phyloP scores from a whole-genome alignment of 2,797 vertebrate genomes.

The Cheirogaleus major region DNA sequence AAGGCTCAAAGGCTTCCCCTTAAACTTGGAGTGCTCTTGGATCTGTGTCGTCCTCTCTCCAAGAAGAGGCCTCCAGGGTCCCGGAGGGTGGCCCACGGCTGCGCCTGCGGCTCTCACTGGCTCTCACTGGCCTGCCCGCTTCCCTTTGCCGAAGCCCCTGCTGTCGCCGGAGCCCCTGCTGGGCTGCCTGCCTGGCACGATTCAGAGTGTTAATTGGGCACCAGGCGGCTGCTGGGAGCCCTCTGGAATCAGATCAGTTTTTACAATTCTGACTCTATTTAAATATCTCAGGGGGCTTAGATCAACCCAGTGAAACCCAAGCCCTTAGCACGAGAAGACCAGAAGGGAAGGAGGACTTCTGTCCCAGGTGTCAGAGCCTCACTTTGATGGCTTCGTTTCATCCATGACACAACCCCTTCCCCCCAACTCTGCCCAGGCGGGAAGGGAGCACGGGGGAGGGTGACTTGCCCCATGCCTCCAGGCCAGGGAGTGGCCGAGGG shows the following conservation, averaged over 20 bases:
- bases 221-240: background rate
- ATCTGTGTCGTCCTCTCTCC: background rate
- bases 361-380: background rate
- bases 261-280: background rate
- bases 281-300: background rate
- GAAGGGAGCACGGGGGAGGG: background rate
- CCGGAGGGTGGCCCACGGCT: background rate
- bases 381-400: background rate
- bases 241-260: background rate
- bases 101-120: background rate
- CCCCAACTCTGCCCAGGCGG: fast-evolving
- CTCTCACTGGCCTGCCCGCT: fast-evolving
- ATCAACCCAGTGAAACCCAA: background rate
- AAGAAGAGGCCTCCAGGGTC: background rate
- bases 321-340: background rate
- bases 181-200: background rate
- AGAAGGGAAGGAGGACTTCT: background rate
- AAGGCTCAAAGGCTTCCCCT: background rate
- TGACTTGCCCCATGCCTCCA: background rate
- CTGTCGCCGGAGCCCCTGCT: background rate
- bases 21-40: background rate
- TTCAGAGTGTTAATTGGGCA: background rate
- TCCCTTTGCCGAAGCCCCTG: background rate
- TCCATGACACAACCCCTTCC: fast-evolving
- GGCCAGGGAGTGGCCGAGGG: background rate